These are phyloP conservation scores for Gymnogyps californianus DNA, from an alignment of 2,113 vertebrate genomes.

Conservation along the genomic window DNA sequence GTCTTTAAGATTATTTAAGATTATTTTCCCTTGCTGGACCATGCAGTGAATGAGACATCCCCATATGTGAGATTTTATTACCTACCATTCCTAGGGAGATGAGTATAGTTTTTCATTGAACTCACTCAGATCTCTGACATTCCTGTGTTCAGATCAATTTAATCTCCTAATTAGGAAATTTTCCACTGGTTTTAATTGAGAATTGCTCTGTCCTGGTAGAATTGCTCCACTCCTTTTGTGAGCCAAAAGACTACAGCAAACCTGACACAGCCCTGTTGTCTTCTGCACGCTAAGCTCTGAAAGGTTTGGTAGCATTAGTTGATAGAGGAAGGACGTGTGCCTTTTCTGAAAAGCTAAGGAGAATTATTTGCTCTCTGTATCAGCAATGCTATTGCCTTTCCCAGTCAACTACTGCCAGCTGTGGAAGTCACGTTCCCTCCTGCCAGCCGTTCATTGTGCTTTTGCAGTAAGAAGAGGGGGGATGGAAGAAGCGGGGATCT, in stretches of 20 bases:
- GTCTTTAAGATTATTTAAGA: not conserved
- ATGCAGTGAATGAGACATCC: not conserved
- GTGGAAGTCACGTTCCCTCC: constrained; percentile 42
- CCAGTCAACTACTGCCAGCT: constrained; percentile 37
- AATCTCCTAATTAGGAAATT: not conserved
- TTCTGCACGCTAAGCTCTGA: fast-evolving
- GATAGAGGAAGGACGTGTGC: not conserved
- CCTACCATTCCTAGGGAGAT: not conserved
- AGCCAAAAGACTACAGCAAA: not conserved
- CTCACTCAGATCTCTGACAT: not conserved
- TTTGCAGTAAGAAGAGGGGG: constrained; percentile 3
- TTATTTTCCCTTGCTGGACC: not conserved
- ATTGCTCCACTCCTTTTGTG: not conserved
- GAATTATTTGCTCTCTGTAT: not conserved
- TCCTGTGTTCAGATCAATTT: not conserved
- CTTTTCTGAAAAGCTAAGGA: not conserved
- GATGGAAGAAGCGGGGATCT: constrained; percentile 39
- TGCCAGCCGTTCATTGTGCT: constrained; percentile 14
- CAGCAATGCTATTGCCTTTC: not conserved
- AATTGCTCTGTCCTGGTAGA: not conserved
- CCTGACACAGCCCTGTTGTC: not conserved
- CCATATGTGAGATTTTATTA: not conserved
- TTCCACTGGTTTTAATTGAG: not conserved
- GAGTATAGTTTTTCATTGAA: not conserved
- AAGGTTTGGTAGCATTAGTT: not conserved